Evolutionary conservation across 92 coral and sea anemone genomes (phyloP).

Genomic region (Bergia puertoricense): DNA sequence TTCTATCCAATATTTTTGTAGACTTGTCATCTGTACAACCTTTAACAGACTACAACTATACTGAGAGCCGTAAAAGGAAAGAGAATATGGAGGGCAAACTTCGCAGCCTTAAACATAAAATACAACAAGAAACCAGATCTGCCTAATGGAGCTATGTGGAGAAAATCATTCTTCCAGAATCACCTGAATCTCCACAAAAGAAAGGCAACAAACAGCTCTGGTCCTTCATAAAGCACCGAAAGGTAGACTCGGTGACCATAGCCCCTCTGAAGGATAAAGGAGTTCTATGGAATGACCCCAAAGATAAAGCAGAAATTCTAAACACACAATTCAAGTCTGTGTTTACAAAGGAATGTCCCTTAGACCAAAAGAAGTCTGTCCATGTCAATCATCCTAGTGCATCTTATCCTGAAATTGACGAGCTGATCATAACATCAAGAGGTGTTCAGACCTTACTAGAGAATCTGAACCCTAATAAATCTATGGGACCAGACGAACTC

Average conservation of each 20-base stretch:
- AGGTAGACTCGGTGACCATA: slow-evolving; percentile 31
- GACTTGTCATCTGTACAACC: no score
- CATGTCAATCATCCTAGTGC: not conserved
- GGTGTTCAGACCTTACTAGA: slow-evolving; percentile 36
- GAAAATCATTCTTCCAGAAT: not conserved
- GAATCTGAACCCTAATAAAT: slow-evolving; percentile 34
- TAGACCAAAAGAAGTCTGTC: not conserved
- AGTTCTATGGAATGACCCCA: slow-evolving; percentile 28
- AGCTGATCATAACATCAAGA: not conserved
- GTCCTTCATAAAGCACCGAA: slow-evolving; percentile 27
- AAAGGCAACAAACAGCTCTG: not conserved
- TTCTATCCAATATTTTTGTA: no score
- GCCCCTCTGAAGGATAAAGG: slow-evolving; percentile 35
- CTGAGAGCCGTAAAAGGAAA: not conserved
- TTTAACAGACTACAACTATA: no score
- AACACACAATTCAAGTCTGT: not conserved
- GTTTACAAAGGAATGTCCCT: not conserved
- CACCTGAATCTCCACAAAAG: slow-evolving; percentile 8
- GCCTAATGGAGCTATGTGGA: slow-evolving; percentile 13
- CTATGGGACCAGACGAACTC: not conserved
- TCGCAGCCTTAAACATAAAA: slow-evolving; percentile 18
- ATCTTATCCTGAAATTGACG: slow-evolving; percentile 1
- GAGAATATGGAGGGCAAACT: slow-evolving; percentile 34
- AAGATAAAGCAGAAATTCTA: slow-evolving; percentile 34
- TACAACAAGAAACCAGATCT: slow-evolving; percentile 15